phyloP scores from a whole-genome alignment of 2,113 vertebrate genomes.

The Lepisosteus oculatus region DNA sequence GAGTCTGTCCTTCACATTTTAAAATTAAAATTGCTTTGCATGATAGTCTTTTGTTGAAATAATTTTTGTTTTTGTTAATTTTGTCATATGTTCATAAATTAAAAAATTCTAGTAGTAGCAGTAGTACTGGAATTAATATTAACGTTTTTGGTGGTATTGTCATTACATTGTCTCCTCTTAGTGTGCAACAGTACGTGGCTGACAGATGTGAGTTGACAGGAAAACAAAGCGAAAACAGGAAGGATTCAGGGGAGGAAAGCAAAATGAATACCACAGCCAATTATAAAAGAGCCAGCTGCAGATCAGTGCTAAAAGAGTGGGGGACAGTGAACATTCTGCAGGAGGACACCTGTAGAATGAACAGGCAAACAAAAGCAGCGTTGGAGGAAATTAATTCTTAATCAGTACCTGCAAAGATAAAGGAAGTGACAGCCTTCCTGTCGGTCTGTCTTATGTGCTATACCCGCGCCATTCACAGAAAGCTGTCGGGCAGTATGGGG shows the following conservation, averaged over 20 bases:
- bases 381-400: constrained; percentile 9
- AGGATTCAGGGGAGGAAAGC: not conserved
- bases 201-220: too few relatives aligned
- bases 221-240: not conserved
- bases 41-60: too few relatives aligned
- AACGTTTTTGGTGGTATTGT: too few relatives aligned
- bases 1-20: too few relatives aligned
- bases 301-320: not conserved
- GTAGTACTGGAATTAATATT: too few relatives aligned
- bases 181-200: too few relatives aligned
- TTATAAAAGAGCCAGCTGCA: constrained; percentile 5
- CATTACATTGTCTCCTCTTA: too few relatives aligned
- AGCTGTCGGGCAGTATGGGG: constrained; percentile 40
- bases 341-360: constrained; percentile 16
- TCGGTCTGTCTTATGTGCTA: not conserved
- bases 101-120: too few relatives aligned
- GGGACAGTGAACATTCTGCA: constrained; percentile 6
- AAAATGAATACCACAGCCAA: constrained; percentile 6
- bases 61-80: too few relatives aligned
- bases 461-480: constrained; percentile 38
- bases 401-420: not conserved
- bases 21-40: too few relatives aligned
- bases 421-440: too few relatives aligned
- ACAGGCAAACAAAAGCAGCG: constrained; percentile 4
- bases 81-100: too few relatives aligned